A percentile compares a stretch with the other conserved stretches of the same genome.
Conservation (phyloP, 2,113 vertebrate species). For the Siphamia tubifer region DNA sequence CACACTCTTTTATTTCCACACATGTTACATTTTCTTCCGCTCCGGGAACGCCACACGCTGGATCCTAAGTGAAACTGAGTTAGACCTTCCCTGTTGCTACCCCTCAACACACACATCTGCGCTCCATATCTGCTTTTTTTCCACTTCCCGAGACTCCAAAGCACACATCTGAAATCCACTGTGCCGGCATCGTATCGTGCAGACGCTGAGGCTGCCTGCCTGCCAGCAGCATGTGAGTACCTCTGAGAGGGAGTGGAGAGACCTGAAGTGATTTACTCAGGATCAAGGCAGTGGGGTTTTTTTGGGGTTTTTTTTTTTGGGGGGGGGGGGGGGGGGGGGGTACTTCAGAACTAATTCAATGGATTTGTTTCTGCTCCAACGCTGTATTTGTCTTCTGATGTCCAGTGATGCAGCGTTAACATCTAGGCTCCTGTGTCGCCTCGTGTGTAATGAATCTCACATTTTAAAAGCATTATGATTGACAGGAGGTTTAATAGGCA, state of each 20-base stretch:
- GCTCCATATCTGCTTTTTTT: background rate
- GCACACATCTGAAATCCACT: constrained; percentile 22
- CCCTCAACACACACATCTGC: constrained; percentile 1
- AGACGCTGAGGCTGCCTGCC: constrained; percentile 40
- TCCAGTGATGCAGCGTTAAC: constrained; percentile 6
- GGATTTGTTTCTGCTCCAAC: background rate
- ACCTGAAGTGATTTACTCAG: constrained; percentile 21
- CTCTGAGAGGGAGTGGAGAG: constrained; percentile 26
- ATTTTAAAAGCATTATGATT: background rate
- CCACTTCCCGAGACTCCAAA: constrained; percentile 24
- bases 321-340: too few relatives aligned
- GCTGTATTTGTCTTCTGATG: background rate
- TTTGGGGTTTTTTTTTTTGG: too few relatives aligned
- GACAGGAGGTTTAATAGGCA: background rate
- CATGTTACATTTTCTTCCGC: background rate
- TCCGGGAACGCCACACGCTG: constrained; percentile 10
- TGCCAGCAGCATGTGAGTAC: constrained; percentile 67
- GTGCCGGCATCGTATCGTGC: constrained; percentile 12
- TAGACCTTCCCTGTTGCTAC: constrained; percentile 1
- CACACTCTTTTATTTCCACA: constrained; percentile 11
- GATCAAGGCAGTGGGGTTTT: too few relatives aligned
- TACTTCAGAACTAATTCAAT: too few relatives aligned
- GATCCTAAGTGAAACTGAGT: constrained; percentile 15
- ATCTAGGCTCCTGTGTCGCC: background rate
- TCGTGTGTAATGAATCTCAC: background rate